Evolutionary conservation across 2,888 invertebrate genomes (phyloP).

Genomic region (Sphaerophoria rueppellii): DNA sequence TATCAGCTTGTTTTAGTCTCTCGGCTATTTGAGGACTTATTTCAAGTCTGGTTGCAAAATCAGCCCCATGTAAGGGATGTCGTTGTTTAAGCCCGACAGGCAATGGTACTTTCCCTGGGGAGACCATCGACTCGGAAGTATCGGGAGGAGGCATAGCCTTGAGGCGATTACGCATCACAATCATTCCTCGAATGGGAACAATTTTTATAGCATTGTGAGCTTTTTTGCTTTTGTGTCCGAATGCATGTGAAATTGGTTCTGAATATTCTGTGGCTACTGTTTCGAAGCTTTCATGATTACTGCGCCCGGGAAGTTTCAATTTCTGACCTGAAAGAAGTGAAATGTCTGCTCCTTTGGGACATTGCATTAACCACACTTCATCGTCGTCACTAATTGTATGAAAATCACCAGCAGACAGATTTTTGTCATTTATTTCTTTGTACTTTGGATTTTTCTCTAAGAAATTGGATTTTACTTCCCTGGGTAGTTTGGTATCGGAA

Average conservation of each 20-base stretch:
- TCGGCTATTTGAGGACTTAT: conserved; percentile 66
- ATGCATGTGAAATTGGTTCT: conserved; percentile 64
- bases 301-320: conserved; percentile 76
- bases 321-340: conserved; percentile 74
- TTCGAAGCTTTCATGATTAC: conserved; percentile 73
- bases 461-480: conserved; percentile 49
- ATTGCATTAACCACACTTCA: conserved; percentile 77
- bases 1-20: conserved; percentile 74
- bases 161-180: conserved; percentile 75
- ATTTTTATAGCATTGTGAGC: conserved; percentile 74
- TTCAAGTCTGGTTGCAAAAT: conserved; percentile 74
- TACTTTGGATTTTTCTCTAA: conserved; percentile 68
- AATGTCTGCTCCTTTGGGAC: conserved; percentile 75
- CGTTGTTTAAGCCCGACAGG: conserved; percentile 75
- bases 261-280: conserved; percentile 75
- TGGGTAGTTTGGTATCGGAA: not conserved
- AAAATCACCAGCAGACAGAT: conserved; percentile 71
- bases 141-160: conserved; percentile 68
- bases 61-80: conserved; percentile 76
- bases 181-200: conserved; percentile 75
- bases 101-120: conserved; percentile 70
- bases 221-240: conserved; percentile 75
- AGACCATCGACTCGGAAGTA: conserved; percentile 48
- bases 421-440: conserved; percentile 68
- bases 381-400: conserved; percentile 74